phyloP scores from a whole-genome alignment of 35 echinoderm and acorn worm genomes.

The Ptychodera flava region DNA sequence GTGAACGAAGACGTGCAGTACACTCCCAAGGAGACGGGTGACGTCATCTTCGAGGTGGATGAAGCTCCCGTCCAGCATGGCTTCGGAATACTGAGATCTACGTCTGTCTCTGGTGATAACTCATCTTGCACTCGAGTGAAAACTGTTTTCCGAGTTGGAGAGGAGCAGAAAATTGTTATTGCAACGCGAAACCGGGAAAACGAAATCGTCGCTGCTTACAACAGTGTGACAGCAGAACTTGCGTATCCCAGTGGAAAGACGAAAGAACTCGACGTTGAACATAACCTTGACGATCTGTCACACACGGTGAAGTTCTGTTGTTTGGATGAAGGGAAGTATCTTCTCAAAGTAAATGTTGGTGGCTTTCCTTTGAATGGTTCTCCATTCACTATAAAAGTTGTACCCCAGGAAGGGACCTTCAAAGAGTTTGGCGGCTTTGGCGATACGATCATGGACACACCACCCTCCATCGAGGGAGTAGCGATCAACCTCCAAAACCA shows the following conservation, averaged over 20 bases:
- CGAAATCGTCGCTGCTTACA: not conserved
- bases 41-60: not conserved
- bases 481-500: not conserved
- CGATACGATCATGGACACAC: not conserved
- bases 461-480: not conserved
- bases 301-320: not conserved
- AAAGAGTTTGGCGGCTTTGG: not conserved
- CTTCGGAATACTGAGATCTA: not conserved
- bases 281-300: not conserved
- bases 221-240: not conserved
- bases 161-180: not conserved
- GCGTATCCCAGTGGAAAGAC: not conserved
- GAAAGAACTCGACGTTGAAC: not conserved
- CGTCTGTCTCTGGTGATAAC: not conserved
- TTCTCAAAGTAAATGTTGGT: not conserved
- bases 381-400: not conserved
- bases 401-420: not conserved
- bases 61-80: not conserved
- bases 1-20: not conserved
- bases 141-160: not conserved
- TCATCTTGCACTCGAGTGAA: not conserved
- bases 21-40: not conserved
- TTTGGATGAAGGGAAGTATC: not conserved
- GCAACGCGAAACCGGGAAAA: not conserved
- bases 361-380: not conserved